Evolutionary conservation across 1,140 invertebrate genomes (phyloP).

Genomic region (Zaprionus davidi): DNA sequence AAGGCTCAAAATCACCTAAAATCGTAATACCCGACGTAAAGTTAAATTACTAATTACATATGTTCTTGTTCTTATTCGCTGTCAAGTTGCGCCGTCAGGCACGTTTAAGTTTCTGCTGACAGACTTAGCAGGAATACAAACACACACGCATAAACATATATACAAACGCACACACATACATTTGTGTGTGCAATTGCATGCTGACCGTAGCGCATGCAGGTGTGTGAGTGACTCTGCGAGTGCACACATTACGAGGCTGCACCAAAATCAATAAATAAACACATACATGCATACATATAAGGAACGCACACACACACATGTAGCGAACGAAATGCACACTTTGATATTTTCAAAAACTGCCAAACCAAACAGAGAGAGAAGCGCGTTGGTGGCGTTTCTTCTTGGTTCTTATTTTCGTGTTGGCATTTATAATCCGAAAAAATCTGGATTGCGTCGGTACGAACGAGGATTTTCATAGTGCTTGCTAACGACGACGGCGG

Average conservation of each 20-base stretch:
- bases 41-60: slow-evolving; percentile 39
- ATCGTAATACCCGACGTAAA: slow-evolving; percentile 33
- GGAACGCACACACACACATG: slow-evolving; percentile 10
- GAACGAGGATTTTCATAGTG: slow-evolving; percentile 36
- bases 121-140: slow-evolving; percentile 10
- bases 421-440: slow-evolving; percentile 44
- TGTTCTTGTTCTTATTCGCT: slow-evolving; percentile 14
- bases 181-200: not conserved
- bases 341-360: slow-evolving; percentile 31
- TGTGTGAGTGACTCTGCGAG: not conserved
- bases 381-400: slow-evolving; percentile 17
- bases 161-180: not conserved
- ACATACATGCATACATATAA: slow-evolving; percentile 5
- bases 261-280: slow-evolving; percentile 43
- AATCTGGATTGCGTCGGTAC: slow-evolving; percentile 58
- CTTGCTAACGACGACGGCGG: slow-evolving; percentile 27
- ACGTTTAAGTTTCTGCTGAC: slow-evolving; percentile 34
- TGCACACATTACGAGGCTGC: slow-evolving; percentile 24
- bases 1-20: not conserved
- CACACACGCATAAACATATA: not conserved
- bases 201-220: not conserved
- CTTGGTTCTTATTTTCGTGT: slow-evolving; percentile 40
- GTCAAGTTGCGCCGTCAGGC: slow-evolving; percentile 6
- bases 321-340: slow-evolving; percentile 11
- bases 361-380: slow-evolving; percentile 21